Base-by-base conservation (phyloP, 2,888 invertebrate genomes). In the Bhutanitis thaidina region DNA sequence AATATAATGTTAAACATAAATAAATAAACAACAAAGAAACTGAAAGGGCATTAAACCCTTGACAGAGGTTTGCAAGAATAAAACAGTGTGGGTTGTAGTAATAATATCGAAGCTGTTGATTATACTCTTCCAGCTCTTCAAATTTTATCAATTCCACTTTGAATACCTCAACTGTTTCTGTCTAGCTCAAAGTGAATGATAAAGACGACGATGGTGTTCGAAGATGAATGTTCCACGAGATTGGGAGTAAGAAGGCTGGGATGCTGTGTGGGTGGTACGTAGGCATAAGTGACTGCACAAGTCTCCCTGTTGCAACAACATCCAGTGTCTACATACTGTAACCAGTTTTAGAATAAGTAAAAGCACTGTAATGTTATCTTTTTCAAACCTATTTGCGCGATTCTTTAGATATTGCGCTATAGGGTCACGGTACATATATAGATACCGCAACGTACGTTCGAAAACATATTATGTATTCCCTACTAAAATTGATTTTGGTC, bases 41-140 rank as follows among this genome's bases (percentile, higher is more conserved):
- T 1, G 66, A 70, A 67, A 79, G 78, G 73, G 78, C 78, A 77
- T 75, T 81, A 82, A 81, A 81, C 79, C 73, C 73, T 73, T 71
- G 47, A 56, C 54, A 56, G 59, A 53, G 63, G 73, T 69, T 71
- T 60, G 68, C 70, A 70, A 57, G 59, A 66, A 67, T 61, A 67
- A 67, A 70, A 68, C 69, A 12, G 66, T 64, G 67, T 69, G 84
- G 81, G 86, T 82, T 67, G 84, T 76, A 64, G 67, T 67, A 67
- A 74, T 74, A 76, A 73, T 72, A 74, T 69, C 67, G 63, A 64
- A 77, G 77, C 79, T 75, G 76, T 69, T 67, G 78, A 81, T 84
- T 74, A 72, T 71, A 69, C 68, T 71, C 64, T 63, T 65, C 61
- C 64, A 60, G 61, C 64, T 69, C 67, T 67, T 49, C 43, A 43